These are phyloP conservation scores for Spongilla lacustris DNA, from an alignment of 37 sponge, comb jelly and placozoan species.

Conservation along the genomic window DNA sequence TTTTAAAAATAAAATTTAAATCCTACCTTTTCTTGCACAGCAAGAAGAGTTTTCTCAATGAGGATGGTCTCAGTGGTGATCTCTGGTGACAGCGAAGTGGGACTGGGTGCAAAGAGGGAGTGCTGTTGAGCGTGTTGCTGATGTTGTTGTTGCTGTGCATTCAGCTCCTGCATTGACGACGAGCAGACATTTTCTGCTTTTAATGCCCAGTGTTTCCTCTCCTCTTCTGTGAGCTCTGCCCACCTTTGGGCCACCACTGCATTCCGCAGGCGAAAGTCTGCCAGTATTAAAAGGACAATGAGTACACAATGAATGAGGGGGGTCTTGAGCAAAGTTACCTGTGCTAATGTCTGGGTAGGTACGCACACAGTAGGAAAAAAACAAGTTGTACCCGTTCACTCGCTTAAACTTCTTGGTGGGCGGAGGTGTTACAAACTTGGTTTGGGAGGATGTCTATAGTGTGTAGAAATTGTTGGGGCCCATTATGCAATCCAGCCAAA, in stretches of 20 bases:
- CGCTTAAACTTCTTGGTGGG: conserved; percentile 63
- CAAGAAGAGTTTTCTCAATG: conserved; percentile 59
- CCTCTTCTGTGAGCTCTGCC: conserved; percentile 66
- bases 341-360: conserved; percentile 51
- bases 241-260: conserved; percentile 68
- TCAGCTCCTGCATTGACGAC: conserved; percentile 35
- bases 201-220: conserved; percentile 69
- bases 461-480: neutral
- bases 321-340: conserved; percentile 23
- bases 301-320: no score
- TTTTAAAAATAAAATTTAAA: no score
- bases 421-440: conserved; percentile 40
- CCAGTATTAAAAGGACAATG: neutral
- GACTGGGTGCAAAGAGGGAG: neutral
- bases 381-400: conserved; percentile 82
- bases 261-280: conserved; percentile 76
- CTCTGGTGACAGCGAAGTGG: neutral
- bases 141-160: neutral
- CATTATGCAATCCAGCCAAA: neutral
- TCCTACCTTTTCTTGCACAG: conserved; percentile 76
- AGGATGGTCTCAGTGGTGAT: conserved; percentile 36
- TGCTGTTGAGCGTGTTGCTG: neutral
- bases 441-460: conserved; percentile 32
- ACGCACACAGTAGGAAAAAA: conserved; percentile 76
- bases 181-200: conserved; percentile 72